Conservation (phyloP, 2,888 invertebrate species). For the Amphimallon solstitiale region DNA sequence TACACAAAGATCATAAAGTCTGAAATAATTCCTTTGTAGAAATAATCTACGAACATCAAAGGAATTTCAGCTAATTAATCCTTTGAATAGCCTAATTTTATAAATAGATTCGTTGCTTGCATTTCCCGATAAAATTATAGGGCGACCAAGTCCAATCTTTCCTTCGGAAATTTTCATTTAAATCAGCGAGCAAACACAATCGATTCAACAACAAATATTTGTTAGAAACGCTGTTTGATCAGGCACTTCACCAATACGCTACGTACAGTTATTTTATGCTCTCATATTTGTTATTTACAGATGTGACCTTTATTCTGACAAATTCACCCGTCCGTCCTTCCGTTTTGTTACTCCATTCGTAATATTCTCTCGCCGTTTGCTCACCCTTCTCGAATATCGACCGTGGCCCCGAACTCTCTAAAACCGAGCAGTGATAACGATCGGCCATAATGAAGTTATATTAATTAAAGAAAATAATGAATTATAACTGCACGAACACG, state of each 20-base stretch:
- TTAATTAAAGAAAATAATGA: slow-evolving; percentile 32
- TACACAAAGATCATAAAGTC: too few relatives aligned
- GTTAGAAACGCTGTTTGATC: slow-evolving; percentile 24
- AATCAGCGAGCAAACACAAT: slow-evolving; percentile 25
- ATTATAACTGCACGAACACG: slow-evolving; percentile 22
- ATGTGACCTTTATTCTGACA: slow-evolving; percentile 21
- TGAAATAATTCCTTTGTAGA: too few relatives aligned
- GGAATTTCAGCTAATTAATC: slow-evolving; percentile 5
- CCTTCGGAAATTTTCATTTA: slow-evolving; percentile 29
- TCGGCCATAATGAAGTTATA: slow-evolving; percentile 21
- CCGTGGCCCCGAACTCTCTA: not conserved
- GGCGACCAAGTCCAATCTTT: slow-evolving; percentile 14
- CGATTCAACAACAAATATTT: slow-evolving; percentile 13
- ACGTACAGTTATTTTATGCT: slow-evolving; percentile 5
- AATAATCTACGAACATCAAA: not conserved
- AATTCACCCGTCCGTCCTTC: slow-evolving; percentile 10
- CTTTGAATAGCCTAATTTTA: slow-evolving; percentile 3
- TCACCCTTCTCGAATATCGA: not conserved
- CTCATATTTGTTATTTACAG: slow-evolving; percentile 22
- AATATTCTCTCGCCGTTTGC: not conserved
- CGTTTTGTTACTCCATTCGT: slow-evolving; percentile 17
- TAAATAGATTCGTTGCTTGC: slow-evolving; percentile 7
- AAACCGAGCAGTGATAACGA: slow-evolving; percentile 21
- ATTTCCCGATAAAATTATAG: slow-evolving; percentile 5
- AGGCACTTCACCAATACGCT: slow-evolving; percentile 5